Base-by-base conservation (phyloP, 1,140 invertebrate species). In the Musca domestica region DNA sequence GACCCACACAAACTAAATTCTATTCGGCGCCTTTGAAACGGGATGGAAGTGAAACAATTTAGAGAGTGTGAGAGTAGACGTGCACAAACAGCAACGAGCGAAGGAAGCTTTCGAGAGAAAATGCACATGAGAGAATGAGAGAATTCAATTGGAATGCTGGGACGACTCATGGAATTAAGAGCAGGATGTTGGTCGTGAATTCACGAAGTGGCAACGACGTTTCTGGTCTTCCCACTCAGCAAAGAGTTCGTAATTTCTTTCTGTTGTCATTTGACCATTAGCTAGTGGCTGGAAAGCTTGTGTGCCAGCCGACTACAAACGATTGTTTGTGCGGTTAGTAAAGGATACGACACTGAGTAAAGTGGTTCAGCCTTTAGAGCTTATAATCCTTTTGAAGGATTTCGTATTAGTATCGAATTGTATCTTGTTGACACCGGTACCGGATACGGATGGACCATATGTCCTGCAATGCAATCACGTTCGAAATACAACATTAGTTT, bases 351-450 rank as follows among this genome's bases (percentile, higher is more conserved):
- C 12, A 30, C 27, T 61, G 17, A 19, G 27, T 30, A 30, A 34
- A 61, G 56, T 17, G 17, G 66, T 49, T 56, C 19, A 56, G 51
- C 30, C 52, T 22, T 41, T 49, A 72, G 69, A 69, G 73, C 56
- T 61, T 61, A 75, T 78, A 78, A 78, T 78, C 76, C 76, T 76
- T 78, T 78, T 73, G 74, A 72, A 76, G 74, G 74, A 78, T 61
- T 78, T 76, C 75, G 74, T 76, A 78, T 78, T 78, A 78, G 76
- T 78, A 76, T 74, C 74, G 76, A 78, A 75, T 78, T 76, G 76
- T 74, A 78, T 74, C 76, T 78, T 78, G 76, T 78, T 78, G 76
- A 78, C 76, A 78, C 73, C 76, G 76, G 76, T 76, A 76, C 72
- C 76, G 76, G 73, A 73, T 73, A 66, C 76, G 76, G 76, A 78